Conservation (phyloP, 1,140 invertebrate genomes). For the Campoletis sonorensis region DNA sequence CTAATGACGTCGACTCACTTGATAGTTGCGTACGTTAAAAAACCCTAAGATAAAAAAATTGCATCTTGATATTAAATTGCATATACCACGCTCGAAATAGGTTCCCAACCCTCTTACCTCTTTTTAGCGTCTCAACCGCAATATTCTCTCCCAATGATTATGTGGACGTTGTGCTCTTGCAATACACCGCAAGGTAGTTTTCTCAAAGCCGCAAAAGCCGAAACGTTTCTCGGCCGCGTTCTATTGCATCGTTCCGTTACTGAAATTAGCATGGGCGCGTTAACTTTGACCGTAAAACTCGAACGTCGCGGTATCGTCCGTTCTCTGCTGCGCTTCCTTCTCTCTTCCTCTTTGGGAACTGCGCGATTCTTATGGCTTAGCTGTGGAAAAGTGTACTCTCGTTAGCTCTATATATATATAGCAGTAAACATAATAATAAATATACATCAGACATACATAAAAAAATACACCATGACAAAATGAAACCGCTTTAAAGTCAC, state of each 20-base stretch:
- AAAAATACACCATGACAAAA: not conserved
- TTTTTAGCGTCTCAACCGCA: not conserved
- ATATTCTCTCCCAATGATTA: not conserved
- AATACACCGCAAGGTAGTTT: not conserved
- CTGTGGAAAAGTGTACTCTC: constrained; percentile 4
- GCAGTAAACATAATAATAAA: not conserved
- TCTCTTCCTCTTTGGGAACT: not conserved
- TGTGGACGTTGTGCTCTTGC: not conserved
- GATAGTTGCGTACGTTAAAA: not conserved
- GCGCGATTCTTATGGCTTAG: constrained; percentile 2
- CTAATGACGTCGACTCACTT: constrained; percentile 4
- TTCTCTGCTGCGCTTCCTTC: not conserved
- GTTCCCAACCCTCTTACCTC: constrained; percentile 7
- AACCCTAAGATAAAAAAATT: not conserved
- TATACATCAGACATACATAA: not conserved
- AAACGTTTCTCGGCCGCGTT: constrained; percentile 41
- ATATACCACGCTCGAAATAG: not conserved
- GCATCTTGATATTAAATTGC: not conserved
- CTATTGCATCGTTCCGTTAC: constrained; percentile 53
- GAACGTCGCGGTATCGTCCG: constrained; percentile 40
- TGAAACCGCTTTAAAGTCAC: not conserved
- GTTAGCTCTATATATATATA: too few species aligned
- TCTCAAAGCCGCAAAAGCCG: constrained; percentile 40
- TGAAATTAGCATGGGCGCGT: constrained; percentile 54
- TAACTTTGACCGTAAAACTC: constrained; percentile 59